Percentiles rank a stretch among this genome's conserved stretches.
Evolutionary conservation across 2,797 vertebrate species (phyloP).

Genomic region (Sphenodon punctatus): DNA sequence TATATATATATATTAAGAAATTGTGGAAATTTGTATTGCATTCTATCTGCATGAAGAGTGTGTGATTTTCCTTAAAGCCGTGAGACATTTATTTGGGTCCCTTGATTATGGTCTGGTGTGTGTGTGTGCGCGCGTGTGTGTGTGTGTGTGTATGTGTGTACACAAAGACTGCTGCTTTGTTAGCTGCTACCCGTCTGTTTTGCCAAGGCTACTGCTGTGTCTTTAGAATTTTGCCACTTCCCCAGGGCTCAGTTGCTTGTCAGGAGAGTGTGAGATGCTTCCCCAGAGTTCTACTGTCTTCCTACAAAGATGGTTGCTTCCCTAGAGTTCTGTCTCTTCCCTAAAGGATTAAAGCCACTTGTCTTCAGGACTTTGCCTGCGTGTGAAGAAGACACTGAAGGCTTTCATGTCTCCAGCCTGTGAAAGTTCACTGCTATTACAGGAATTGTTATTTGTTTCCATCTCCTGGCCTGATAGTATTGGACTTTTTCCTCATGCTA

Average conservation of each 20-base stretch:
- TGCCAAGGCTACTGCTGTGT: not conserved
- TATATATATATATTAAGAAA: too few species aligned
- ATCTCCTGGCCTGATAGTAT: not conserved
- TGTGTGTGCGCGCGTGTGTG: too few species aligned
- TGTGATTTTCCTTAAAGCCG: not conserved
- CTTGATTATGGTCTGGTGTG: not conserved
- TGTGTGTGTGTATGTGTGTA: not conserved
- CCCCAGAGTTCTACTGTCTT: not conserved
- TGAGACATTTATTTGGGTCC: not conserved
- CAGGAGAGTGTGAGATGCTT: constrained; percentile 11
- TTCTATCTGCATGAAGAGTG: not conserved
- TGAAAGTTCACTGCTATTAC: constrained; percentile 12
- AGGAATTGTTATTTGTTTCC: not conserved
- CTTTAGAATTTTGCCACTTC: not conserved
- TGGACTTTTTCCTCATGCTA: not conserved
- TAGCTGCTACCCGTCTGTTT: not conserved
- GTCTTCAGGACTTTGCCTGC: constrained; percentile 3
- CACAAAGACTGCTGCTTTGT: rapidly evolving
- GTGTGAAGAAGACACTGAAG: not conserved
- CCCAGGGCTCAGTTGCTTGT: not conserved
- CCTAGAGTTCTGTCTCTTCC: not conserved
- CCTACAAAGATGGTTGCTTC: not conserved
- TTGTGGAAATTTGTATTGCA: not conserved
- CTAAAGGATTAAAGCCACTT: constrained; percentile 4
- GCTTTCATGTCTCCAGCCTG: not conserved